These are phyloP conservation scores for Empis stercorea DNA, from an alignment of 2,888 invertebrate species.

Conservation along the genomic window DNA sequence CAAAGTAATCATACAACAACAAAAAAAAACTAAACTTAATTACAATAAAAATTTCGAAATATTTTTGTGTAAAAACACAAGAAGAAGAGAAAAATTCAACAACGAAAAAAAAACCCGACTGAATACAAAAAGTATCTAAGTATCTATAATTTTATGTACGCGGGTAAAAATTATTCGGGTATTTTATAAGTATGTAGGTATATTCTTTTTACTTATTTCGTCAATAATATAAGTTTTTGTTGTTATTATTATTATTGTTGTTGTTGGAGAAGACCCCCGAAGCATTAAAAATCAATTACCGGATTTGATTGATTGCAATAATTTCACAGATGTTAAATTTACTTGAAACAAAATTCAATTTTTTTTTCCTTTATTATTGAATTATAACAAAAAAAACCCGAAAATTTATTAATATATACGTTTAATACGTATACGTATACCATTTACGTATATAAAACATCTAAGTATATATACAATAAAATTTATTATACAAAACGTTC, in stretches of 20 bases:
- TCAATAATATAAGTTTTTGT: too few species aligned
- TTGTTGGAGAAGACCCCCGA: constrained; percentile 6
- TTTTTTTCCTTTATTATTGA: not conserved
- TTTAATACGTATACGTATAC: too few species aligned
- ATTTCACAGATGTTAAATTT: constrained; percentile 11
- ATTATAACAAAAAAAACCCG: too few species aligned
- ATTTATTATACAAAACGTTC: too few species aligned
- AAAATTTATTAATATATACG: too few species aligned
- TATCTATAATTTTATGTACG: not conserved
- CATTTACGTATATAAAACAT: too few species aligned
- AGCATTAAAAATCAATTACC: constrained; percentile 18
- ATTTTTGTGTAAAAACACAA: not conserved
- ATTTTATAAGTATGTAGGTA: too few species aligned
- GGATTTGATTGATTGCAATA: constrained; percentile 18
- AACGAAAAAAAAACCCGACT: too few species aligned
- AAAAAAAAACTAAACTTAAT: too few species aligned
- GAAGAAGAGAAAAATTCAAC: not conserved
- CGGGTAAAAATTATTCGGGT: not conserved
- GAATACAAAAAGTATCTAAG: too few species aligned
- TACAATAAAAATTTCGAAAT: not conserved
- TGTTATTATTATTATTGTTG: not conserved
- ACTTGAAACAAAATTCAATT: constrained; percentile 1
- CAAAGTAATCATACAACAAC: not conserved
- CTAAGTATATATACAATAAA: too few species aligned
- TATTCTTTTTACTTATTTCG: too few species aligned